Evolutionary conservation across 2,888 invertebrate species (phyloP), one percentile per base, ranked within the genome.

Genomic region (Agrotis exclamationis): DNA sequence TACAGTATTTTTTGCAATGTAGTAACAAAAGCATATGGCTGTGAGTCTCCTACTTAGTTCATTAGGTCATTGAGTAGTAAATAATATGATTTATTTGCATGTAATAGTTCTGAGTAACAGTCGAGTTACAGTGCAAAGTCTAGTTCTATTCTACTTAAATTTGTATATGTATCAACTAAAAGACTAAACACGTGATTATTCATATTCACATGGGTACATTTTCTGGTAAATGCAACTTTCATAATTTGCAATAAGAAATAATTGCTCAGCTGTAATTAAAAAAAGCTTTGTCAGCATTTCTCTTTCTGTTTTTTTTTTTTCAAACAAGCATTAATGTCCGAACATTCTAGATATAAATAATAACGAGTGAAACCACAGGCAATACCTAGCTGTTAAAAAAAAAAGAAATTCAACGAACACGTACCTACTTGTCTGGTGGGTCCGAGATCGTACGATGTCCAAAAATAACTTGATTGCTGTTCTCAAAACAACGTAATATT

Each of bases 71-170:
- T 24, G 11, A 48, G 44, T 18, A 44, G 9, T 24, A 76, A 9
- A 20, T 2, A 33, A 44, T 68, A 56, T 45, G 14, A 39, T 54
- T 56, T 45, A 64, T 45, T 20, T 71, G 48, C 22, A 5, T 24
- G 70, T 57, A 14, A 75, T 47, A 47, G 18, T 20, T 70, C 22
- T 51, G 70, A 78, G 70, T 50, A 48, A 70, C 22, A 33, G 71
- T 77, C 1, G 33, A 78, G 20, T 45, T 51, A 47, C 39, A 18
- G 72, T 71, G 9, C 72, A 73, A 73, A 73, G 72, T 72, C 72
- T 77, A 77, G 20, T 24, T 33, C 54, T 13, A 76, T 28, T 28
- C 5, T 33, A 33, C 14, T 4, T 76, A 56, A 39, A 11, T 33
- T 39, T 39, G 39, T 39, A 39, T 39, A 11, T 54, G 13, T 68